These are phyloP conservation scores for Macaria notata DNA, from an alignment of 2,888 invertebrate species.

Conservation along the genomic window DNA sequence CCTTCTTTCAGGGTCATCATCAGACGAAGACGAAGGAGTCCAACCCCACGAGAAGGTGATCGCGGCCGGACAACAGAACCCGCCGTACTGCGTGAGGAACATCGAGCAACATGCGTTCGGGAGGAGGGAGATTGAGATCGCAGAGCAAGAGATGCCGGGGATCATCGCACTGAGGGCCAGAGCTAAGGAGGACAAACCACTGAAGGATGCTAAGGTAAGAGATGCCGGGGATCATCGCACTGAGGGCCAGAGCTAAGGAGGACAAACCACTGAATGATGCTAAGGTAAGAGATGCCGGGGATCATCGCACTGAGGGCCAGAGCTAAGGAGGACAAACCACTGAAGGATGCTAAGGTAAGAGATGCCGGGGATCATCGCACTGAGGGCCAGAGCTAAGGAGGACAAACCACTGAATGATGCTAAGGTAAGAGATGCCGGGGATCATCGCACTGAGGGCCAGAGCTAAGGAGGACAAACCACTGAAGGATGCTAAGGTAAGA, in stretches of 20 bases:
- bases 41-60: conserved; percentile 97
- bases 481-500: conserved; percentile 96
- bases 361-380: conserved; percentile 98
- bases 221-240: conserved; percentile 87
- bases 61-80: conserved; percentile 91
- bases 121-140: conserved; percentile 97
- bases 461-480: conserved; percentile 95
- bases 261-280: conserved; percentile 98
- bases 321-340: conserved; percentile 95
- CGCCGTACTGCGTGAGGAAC: conserved; percentile 97
- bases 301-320: conserved; percentile 96
- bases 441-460: conserved; percentile 96
- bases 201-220: conserved; percentile 93
- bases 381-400: conserved; percentile 94
- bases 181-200: conserved; percentile 95
- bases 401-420: conserved; percentile 98
- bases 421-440: conserved; percentile 98
- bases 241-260: conserved; percentile 94
- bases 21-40: conserved; percentile 93
- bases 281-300: no score
- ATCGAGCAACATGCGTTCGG: conserved; percentile 97
- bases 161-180: conserved; percentile 96
- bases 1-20: conserved; percentile 88
- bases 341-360: conserved; percentile 96
- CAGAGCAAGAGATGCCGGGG: conserved; percentile 99